phyloP scores from a whole-genome alignment of 2,797 vertebrate species.

The Amblyraja radiata region DNA sequence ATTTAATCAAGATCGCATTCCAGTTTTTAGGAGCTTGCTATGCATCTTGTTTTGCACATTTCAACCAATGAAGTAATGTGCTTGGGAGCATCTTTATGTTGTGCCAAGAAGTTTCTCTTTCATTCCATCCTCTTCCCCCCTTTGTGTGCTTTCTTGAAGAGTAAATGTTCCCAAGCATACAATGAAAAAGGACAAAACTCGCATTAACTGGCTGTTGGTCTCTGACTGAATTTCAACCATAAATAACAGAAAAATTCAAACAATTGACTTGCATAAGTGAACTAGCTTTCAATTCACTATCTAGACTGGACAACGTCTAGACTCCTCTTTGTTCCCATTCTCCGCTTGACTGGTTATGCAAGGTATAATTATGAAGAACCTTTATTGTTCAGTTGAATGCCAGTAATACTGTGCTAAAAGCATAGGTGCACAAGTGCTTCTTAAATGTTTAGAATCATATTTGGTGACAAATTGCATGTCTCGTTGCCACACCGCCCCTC shows the following conservation, averaged over 20 bases:
- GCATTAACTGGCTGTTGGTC: neutral
- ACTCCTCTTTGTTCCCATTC: neutral
- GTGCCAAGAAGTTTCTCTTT: neutral
- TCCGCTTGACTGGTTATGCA: neutral
- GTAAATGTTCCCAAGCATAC: neutral
- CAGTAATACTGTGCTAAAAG: neutral
- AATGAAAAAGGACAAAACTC: neutral
- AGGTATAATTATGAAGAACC: neutral
- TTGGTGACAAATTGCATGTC: neutral
- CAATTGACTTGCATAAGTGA: too few species aligned
- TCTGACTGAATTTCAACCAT: neutral
- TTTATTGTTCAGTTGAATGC: neutral
- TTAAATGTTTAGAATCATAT: neutral
- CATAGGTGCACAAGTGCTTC: neutral
- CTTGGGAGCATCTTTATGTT: too few species aligned
- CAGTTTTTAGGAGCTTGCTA: too few species aligned
- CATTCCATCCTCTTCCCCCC: neutral
- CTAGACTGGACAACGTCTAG: neutral
- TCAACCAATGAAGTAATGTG: too few species aligned
- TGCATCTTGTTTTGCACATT: too few species aligned
- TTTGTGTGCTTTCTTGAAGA: neutral
- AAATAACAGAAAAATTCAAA: neutral
- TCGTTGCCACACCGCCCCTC: neutral
- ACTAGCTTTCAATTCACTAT: too few species aligned
- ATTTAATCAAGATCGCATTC: too few species aligned